phyloP scores from a whole-genome alignment of 1,140 invertebrate species.

The Hypothenemus hampei region DNA sequence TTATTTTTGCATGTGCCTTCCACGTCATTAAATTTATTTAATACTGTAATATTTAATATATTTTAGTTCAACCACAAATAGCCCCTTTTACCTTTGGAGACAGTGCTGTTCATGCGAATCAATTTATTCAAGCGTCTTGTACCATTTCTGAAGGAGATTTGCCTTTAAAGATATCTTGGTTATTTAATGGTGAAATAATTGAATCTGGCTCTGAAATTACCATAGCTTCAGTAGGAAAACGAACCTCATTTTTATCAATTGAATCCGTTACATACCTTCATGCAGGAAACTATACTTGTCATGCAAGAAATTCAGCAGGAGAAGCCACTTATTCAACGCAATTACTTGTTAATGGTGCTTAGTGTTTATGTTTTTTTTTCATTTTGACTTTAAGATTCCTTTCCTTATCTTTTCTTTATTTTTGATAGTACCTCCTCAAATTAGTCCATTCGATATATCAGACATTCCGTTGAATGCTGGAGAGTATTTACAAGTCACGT shows the following conservation, averaged over 20 bases:
- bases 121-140: slow-evolving; percentile 47
- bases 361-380: not conserved
- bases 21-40: not conserved
- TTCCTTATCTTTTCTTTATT: not conserved
- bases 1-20: slow-evolving; percentile 4
- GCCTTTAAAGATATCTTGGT: slow-evolving; percentile 64
- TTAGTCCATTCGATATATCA: slow-evolving; percentile 62
- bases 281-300: slow-evolving; percentile 60
- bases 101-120: slow-evolving; percentile 47
- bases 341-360: slow-evolving; percentile 37
- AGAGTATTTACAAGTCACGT: slow-evolving; percentile 65
- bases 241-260: slow-evolving; percentile 55
- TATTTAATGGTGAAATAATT: slow-evolving; percentile 52
- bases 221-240: slow-evolving; percentile 43
- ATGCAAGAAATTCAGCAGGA: slow-evolving; percentile 66
- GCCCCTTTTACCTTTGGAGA: slow-evolving; percentile 45
- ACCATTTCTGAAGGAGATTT: slow-evolving; percentile 59
- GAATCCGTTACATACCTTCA: slow-evolving; percentile 66
- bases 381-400: not conserved
- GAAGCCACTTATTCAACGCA: slow-evolving; percentile 35
- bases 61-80: slow-evolving; percentile 9
- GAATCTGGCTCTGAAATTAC: slow-evolving; percentile 50
- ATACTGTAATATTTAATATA: slow-evolving; percentile 39
- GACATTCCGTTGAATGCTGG: slow-evolving; percentile 62
- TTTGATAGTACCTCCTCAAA: slow-evolving; percentile 55